A percentile compares a stretch with the other conserved stretches of the same genome.
These are phyloP conservation scores for Eira barbara DNA, from an alignment of 2,113 vertebrate species.

Conservation along the genomic window DNA sequence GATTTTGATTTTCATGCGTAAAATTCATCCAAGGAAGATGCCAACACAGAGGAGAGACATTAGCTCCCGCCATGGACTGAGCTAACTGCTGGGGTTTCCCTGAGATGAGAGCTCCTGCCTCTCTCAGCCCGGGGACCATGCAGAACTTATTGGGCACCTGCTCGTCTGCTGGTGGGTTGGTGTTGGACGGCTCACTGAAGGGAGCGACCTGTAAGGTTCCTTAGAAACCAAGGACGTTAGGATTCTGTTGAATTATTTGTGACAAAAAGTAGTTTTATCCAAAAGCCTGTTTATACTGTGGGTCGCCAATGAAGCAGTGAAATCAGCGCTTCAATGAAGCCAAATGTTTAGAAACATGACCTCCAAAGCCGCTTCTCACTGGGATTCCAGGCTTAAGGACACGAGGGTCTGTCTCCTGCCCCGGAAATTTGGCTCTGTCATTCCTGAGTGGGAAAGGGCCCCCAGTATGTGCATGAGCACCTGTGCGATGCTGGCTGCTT, in stretches of 20 bases:
- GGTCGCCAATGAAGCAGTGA: neutral
- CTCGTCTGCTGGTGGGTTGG: too few relatives aligned
- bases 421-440: rapidly evolving
- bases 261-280: neutral
- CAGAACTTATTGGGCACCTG: rapidly evolving
- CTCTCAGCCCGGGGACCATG: rapidly evolving
- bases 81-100: too few relatives aligned
- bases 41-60: rapidly evolving
- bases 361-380: neutral
- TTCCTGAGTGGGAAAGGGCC: rapidly evolving
- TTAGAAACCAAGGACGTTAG: neutral
- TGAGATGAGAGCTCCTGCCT: neutral
- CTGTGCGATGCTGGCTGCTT: rapidly evolving
- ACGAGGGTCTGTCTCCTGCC: rapidly evolving
- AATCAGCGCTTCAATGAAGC: neutral
- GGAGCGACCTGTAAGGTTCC: neutral
- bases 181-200: neutral
- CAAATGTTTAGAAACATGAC: neutral
- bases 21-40: neutral
- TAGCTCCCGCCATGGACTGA: neutral
- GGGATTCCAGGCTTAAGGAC: neutral
- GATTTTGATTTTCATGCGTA: neutral
- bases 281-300: neutral
- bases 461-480: rapidly evolving
- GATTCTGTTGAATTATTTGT: neutral